phyloP scores from a whole-genome alignment of 2,113 vertebrate species.

The Prolemur simus region DNA sequence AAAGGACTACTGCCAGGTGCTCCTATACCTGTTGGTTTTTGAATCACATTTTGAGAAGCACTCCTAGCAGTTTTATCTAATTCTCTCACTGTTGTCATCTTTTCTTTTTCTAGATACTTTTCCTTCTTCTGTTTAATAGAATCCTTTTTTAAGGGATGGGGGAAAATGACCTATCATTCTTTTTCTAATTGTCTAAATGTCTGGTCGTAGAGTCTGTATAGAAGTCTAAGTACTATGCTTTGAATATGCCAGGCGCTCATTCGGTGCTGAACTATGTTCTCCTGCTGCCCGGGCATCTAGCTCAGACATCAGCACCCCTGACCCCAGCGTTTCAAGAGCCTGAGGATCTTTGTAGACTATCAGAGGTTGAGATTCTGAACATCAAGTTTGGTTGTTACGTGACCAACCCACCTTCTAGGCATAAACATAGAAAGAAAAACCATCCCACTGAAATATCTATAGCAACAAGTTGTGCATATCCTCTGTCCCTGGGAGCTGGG shows the following conservation, averaged over 20 bases:
- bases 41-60: not conserved
- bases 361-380: not conserved
- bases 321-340: not conserved
- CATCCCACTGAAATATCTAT: not conserved
- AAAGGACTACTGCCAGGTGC: not conserved
- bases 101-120: not conserved
- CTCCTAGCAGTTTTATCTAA: not conserved
- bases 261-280: fast-evolving
- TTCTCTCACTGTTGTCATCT: not conserved
- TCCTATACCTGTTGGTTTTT: not conserved
- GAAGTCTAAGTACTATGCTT: not conserved
- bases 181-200: not conserved
- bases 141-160: not conserved
- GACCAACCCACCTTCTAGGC: not conserved
- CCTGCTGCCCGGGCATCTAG: not conserved
- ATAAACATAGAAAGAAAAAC: not conserved
- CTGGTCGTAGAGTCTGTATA: not conserved
- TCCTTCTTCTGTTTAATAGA: not conserved
- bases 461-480: fast-evolving
- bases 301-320: not conserved
- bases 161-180: not conserved
- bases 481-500: not conserved
- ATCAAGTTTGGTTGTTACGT: not conserved
- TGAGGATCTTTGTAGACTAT: not conserved
- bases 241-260: not conserved